Conservation (phyloP, 2,888 invertebrate species). For the Caenorhabditis sinica region DNA sequence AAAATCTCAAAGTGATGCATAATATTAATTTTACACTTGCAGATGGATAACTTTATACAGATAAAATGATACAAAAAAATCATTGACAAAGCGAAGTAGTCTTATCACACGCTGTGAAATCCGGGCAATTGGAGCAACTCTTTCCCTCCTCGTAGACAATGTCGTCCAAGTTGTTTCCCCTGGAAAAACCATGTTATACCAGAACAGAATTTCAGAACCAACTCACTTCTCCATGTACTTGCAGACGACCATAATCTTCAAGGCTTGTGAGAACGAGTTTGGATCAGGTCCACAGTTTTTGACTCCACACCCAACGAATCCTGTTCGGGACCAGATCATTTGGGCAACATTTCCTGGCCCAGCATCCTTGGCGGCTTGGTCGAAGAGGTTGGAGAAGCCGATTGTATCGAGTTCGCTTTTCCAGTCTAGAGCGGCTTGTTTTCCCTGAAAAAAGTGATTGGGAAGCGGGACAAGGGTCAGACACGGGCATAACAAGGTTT, state of each 20-base stretch:
- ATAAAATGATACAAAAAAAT: neutral
- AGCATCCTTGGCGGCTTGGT: neutral
- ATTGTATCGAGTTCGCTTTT: neutral
- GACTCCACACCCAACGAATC: slow-evolving; percentile 25
- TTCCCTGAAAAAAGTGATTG: slow-evolving; percentile 11
- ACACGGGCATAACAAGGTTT: no score
- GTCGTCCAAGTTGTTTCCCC: slow-evolving; percentile 9
- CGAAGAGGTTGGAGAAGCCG: neutral
- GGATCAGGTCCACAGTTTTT: slow-evolving; percentile 24
- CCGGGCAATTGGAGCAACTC: neutral
- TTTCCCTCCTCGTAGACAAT: slow-evolving; percentile 14
- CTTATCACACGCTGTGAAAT: neutral
- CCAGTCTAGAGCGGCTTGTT: neutral
- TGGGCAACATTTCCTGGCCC: neutral
- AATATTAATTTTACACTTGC: neutral
- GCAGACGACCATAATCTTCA: slow-evolving; percentile 11
- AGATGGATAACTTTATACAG: no score
- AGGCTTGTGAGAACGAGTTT: neutral
- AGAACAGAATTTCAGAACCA: neutral
- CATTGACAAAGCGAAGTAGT: neutral
- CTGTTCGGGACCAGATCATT: slow-evolving; percentile 14
- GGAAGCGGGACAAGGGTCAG: no score
- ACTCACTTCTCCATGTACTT: slow-evolving; percentile 5
- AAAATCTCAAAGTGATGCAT: neutral
- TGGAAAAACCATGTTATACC: neutral